Evolutionary conservation across 1,140 invertebrate genomes (phyloP).

Genomic region (Yoshiicerus persimilis): DNA sequence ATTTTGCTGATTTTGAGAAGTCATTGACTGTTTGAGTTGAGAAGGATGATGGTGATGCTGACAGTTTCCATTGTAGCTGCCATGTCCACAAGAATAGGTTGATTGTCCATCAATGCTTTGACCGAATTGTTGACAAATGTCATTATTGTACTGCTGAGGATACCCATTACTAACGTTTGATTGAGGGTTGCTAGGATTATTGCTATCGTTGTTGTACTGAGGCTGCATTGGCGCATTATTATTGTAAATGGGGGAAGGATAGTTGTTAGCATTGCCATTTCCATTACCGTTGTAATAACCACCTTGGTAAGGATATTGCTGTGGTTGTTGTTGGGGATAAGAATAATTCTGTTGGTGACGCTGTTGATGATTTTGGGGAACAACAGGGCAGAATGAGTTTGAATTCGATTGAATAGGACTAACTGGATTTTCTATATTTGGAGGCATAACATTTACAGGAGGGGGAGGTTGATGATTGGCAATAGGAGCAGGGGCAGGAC

Average conservation of each 20-base stretch:
- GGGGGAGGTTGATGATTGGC: background rate
- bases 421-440: background rate
- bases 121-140: background rate
- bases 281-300: background rate
- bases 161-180: background rate
- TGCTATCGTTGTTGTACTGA: constrained; percentile 2
- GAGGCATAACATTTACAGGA: background rate
- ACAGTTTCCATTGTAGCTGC: constrained; percentile 11
- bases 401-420: constrained; percentile 12
- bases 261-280: background rate
- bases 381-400: background rate
- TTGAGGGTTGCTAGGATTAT: background rate
- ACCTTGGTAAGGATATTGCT: constrained; percentile 23
- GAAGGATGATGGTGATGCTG: background rate
- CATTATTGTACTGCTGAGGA: background rate
- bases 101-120: constrained; percentile 11
- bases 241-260: constrained; percentile 13
- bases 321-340: background rate
- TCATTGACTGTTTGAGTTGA: background rate
- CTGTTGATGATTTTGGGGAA: constrained; percentile 2
- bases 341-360: constrained; percentile 9
- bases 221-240: constrained; percentile 17
- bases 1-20: background rate
- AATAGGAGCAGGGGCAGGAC: constrained; percentile 4
- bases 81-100: background rate